A percentile compares a stretch with the other conserved stretches of the same genome.
phyloP scores from a whole-genome alignment of 2,797 vertebrate species.

The Ctenopoma kingsleyae region DNA sequence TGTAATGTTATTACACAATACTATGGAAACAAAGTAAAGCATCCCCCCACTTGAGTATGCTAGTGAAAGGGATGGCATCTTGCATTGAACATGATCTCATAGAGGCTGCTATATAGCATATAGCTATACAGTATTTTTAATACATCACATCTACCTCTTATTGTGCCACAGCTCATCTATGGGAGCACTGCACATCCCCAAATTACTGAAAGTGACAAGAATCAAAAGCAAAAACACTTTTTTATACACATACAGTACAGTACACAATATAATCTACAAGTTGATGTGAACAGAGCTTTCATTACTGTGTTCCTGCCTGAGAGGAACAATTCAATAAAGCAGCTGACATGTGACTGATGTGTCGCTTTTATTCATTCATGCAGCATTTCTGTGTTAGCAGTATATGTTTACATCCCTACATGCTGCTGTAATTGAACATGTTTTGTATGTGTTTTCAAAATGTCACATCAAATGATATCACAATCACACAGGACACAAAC shows the following conservation, averaged over 20 bases:
- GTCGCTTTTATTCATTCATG: conserved; percentile 9
- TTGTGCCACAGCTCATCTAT: too few relatives aligned
- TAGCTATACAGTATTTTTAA: too few relatives aligned
- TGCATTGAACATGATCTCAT: too few relatives aligned
- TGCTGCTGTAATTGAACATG: neutral
- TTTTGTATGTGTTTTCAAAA: neutral
- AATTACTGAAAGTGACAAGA: neutral
- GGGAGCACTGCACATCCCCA: too few relatives aligned
- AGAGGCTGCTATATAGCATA: too few relatives aligned
- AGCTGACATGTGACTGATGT: conserved; percentile 32
- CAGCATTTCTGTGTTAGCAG: too few relatives aligned
- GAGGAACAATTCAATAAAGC: conserved; percentile 10
- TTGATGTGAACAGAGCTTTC: conserved; percentile 1
- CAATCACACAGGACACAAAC: conserved; percentile 1
- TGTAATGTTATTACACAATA: too few relatives aligned
- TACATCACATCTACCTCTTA: too few relatives aligned
- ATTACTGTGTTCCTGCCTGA: neutral
- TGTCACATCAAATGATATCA: neutral
- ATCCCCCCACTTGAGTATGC: too few relatives aligned
- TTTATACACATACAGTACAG: too few relatives aligned
- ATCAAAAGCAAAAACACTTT: neutral
- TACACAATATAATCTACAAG: neutral
- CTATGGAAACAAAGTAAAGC: too few relatives aligned
- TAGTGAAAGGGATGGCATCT: too few relatives aligned
- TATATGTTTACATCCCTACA: conserved; percentile 1